A percentile compares a stretch with the other conserved stretches of the same genome.
phyloP scores from a whole-genome alignment of 2,888 invertebrate species.

The Patella ulyssiponensis region DNA sequence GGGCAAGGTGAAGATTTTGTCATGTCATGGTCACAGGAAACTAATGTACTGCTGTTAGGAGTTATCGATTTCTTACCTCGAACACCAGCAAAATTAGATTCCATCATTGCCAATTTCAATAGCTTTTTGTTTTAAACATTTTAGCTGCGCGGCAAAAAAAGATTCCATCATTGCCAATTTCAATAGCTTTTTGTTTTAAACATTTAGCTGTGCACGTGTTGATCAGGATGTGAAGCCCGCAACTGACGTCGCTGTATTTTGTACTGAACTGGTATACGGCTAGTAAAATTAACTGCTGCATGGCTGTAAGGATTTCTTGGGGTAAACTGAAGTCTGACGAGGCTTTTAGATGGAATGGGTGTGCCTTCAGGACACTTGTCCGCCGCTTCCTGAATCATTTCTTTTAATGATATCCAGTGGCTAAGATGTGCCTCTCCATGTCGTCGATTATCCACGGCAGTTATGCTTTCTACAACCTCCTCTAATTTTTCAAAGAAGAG shows the following conservation, averaged over 20 bases:
- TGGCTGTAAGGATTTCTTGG: conserved; percentile 10
- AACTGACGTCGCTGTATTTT: conserved; percentile 9
- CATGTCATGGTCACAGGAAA: too few species aligned
- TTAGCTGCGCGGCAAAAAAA: too few species aligned
- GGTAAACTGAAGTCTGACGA: conserved; percentile 10
- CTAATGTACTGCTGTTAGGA: too few species aligned
- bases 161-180: too few species aligned
- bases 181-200: too few species aligned
- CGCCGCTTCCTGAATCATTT: background rate
- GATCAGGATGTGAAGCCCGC: background rate
- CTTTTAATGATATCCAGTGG: conserved; percentile 11
- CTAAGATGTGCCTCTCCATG: conserved; percentile 7
- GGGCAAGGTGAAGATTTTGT: too few species aligned
- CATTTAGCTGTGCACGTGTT: background rate
- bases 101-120: too few species aligned
- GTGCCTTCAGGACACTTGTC: background rate
- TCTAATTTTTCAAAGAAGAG: background rate
- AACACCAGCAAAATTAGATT: too few species aligned
- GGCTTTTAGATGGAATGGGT: conserved; percentile 1
- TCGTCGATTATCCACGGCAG: conserved; percentile 6
- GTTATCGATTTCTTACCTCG: too few species aligned
- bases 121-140: too few species aligned
- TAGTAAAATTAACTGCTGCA: background rate
- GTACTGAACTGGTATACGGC: background rate
- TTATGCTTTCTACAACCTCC: background rate